Evolutionary conservation across 2,797 vertebrate species (phyloP).

Genomic region (Etheostoma perlongum): DNA sequence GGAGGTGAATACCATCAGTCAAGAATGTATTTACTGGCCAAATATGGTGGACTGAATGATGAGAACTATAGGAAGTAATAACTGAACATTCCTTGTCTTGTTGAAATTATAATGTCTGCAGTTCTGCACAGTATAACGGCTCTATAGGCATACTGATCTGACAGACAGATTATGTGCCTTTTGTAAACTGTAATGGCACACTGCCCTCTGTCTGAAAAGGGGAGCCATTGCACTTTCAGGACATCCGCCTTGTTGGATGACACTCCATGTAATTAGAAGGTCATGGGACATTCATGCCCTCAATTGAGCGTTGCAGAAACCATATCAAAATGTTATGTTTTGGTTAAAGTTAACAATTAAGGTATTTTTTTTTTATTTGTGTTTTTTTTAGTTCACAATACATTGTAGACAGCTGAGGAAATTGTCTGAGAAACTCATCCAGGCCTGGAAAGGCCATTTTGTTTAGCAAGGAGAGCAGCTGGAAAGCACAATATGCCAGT

Average conservation of each 20-base stretch:
- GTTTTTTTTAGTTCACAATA: conserved; percentile 5
- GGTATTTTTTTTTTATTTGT: neutral
- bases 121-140: conserved; percentile 13
- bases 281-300: conserved; percentile 16
- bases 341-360: conserved; percentile 7
- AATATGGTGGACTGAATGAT: conserved; percentile 3
- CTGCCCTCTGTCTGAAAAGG: conserved; percentile 65
- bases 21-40: conserved; percentile 35
- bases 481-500: neutral
- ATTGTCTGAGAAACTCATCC: neutral
- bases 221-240: conserved; percentile 55
- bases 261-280: neutral
- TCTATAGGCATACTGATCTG: conserved; percentile 6
- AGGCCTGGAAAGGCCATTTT: neutral
- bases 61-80: conserved; percentile 1
- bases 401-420: neutral
- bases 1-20: conserved; percentile 10
- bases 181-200: conserved; percentile 52
- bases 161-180: conserved; percentile 64
- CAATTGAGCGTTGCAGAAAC: conserved; percentile 9
- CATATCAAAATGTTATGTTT: neutral
- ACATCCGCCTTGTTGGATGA: conserved; percentile 16
- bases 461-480: neutral
- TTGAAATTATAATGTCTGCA: conserved; percentile 26
- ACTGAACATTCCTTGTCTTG: conserved; percentile 20